Base-by-base conservation (phyloP, 2,113 vertebrate genomes). In the Pseudopipra pipra region DNA sequence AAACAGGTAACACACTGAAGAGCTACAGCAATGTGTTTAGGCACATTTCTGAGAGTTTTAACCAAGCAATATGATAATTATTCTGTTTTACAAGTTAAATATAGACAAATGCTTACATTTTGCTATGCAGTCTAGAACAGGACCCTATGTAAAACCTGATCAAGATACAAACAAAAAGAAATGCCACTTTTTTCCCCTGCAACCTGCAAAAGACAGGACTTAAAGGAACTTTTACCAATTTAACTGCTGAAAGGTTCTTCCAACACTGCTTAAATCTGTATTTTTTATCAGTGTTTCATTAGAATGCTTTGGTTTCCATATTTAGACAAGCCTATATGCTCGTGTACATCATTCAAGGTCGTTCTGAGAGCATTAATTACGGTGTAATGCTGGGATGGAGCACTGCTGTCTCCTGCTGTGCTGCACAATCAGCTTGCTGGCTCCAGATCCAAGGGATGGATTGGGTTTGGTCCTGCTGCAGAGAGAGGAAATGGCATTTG, bases 391-490 rank as follows among this genome's bases (percentile, higher is more conserved):
- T 5, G 5, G 22, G 14, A 12, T 7, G 33, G 67, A 54, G 67
- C 54, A 2, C 22, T 23, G 41, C 77, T 62, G 25, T 8, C 43
- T 35, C 16, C 35, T 28, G 14, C 65, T 3, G 49, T 8, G 66
- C 89, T 87, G 70, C 46, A 9, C 4, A 44, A 33, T 9, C n/a
- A 18, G 0, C 31, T 12, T 16, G 47, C 63, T 59, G 72, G 12
- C 67, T 67, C 4, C 3, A 1, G 23, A 7, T 5, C 4, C 35
- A 1, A 18, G 2, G 49, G n/a, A 3, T 1, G 75, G 65, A 3
- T 0, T 4, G 5, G 1, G 13, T 8, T 7, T 12, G 65, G 2
- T 8, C 14, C 79, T 56, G 84, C 61, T 62, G 71, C 66, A 4
- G 30, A 9, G 31, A 33, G n/a, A 43, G 24, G 5, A 24, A 63